Percentiles rank a stretch among this genome's conserved stretches.
Evolutionary conservation across 2,888 invertebrate species (phyloP).

Genomic region (Heliconius hortense): DNA sequence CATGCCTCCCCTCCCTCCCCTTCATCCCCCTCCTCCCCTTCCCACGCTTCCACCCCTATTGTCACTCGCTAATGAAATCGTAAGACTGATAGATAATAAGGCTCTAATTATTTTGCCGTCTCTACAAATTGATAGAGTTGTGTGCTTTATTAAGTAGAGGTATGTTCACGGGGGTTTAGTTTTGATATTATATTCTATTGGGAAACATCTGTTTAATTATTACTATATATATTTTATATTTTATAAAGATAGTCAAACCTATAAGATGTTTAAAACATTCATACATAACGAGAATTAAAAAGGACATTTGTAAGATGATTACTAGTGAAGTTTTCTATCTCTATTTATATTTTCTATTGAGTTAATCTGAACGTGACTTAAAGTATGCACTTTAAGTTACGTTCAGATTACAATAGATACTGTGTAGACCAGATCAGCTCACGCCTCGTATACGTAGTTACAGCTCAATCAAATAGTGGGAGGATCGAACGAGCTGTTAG

Average conservation of each 20-base stretch:
- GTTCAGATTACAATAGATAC: background rate
- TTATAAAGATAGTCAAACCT: too few species aligned
- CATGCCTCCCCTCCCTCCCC: background rate
- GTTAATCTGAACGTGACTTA: too few species aligned
- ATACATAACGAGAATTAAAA: background rate
- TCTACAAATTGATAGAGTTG: conserved; percentile 12
- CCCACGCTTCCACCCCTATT: conserved; percentile 48
- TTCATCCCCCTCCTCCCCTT: background rate
- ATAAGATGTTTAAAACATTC: too few species aligned
- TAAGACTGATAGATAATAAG: conserved; percentile 39
- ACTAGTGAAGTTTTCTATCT: background rate
- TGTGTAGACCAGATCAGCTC: conserved; percentile 2
- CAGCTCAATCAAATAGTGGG: background rate
- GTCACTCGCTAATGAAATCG: conserved; percentile 47
- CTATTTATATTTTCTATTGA: too few species aligned
- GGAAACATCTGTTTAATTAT: background rate
- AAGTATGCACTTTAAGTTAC: background rate
- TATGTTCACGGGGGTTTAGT: background rate
- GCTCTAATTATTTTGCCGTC: conserved; percentile 27
- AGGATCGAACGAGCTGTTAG: background rate
- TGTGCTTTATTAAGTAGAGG: background rate
- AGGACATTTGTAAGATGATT: background rate
- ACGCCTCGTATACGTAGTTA: background rate
- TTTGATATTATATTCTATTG: background rate
- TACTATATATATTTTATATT: too few species aligned